These are phyloP conservation scores for Cancer borealis DNA, from an alignment of 2,888 invertebrate species.

Conservation along the genomic window DNA sequence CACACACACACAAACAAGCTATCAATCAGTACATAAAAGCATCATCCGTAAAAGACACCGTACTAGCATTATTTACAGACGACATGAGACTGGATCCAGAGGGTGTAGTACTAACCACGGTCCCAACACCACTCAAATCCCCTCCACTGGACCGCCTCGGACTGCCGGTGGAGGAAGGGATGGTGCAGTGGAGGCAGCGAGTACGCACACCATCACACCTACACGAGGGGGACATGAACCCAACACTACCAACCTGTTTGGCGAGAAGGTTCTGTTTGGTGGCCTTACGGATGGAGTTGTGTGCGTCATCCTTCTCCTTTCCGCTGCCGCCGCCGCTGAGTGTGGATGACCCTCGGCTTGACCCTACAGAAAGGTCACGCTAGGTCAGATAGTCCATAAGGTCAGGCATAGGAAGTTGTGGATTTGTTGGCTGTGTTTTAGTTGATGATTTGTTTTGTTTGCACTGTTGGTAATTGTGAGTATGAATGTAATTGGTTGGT, in stretches of 20 bases:
- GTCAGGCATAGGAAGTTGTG: conserved; percentile 20
- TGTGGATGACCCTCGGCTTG: conserved; percentile 67
- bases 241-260: conserved; percentile 86
- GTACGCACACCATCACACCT: background rate
- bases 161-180: background rate
- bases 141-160: background rate
- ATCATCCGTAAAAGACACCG: background rate
- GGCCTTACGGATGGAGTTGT: conserved; percentile 66
- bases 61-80: background rate
- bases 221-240: background rate
- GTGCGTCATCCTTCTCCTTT: conserved; percentile 42
- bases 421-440: background rate
- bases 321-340: conserved; percentile 40
- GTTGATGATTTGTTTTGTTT: background rate
- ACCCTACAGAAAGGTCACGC: conserved; percentile 68
- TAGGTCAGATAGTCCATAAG: conserved; percentile 60
- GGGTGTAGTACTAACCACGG: background rate
- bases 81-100: background rate
- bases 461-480: background rate
- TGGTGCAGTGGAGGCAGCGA: conserved; percentile 59
- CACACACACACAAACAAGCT: background rate
- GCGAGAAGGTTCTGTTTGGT: conserved; percentile 86
- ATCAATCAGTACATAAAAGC: background rate
- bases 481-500: background rate
- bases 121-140: background rate